Evolutionary conservation across 2,113 vertebrate genomes (phyloP).

Genomic region (Girardinichthys multiradiatus): DNA sequence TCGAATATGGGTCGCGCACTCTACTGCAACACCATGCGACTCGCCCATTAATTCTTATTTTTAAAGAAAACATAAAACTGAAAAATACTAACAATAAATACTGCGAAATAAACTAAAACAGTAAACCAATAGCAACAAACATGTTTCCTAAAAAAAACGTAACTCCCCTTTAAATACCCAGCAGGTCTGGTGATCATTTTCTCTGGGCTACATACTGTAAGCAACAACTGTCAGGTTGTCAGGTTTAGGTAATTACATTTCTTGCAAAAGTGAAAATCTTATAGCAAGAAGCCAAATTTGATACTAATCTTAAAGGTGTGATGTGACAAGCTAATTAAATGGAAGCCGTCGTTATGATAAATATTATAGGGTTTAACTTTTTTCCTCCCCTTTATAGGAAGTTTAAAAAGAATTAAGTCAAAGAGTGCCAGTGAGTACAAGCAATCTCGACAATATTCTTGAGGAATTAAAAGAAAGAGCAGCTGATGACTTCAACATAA

Average conservation of each 20-base stretch:
- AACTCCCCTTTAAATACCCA: neutral
- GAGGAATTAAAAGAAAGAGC: slow-evolving; percentile 2
- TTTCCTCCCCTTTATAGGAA: too few species aligned
- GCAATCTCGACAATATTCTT: neutral
- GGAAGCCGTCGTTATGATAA: neutral
- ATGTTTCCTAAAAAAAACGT: too few species aligned
- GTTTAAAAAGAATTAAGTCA: neutral
- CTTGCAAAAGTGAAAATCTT: neutral
- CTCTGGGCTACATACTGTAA: neutral
- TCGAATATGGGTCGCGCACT: too few species aligned
- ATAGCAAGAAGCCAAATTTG: neutral
- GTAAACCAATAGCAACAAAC: too few species aligned
- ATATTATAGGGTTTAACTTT: too few species aligned
- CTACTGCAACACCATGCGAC: too few species aligned
- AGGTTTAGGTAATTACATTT: neutral
- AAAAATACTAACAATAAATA: neutral
- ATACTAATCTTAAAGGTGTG: neutral
- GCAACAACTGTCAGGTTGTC: neutral
- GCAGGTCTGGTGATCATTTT: neutral
- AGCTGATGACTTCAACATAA: neutral
- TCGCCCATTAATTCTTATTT: too few species aligned
- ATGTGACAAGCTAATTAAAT: neutral
- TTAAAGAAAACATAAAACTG: too few species aligned
- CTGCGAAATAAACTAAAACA: neutral
- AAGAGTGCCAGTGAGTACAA: neutral